Conservation (phyloP, 1,140 invertebrate species). For the Capitella teleta region DNA sequence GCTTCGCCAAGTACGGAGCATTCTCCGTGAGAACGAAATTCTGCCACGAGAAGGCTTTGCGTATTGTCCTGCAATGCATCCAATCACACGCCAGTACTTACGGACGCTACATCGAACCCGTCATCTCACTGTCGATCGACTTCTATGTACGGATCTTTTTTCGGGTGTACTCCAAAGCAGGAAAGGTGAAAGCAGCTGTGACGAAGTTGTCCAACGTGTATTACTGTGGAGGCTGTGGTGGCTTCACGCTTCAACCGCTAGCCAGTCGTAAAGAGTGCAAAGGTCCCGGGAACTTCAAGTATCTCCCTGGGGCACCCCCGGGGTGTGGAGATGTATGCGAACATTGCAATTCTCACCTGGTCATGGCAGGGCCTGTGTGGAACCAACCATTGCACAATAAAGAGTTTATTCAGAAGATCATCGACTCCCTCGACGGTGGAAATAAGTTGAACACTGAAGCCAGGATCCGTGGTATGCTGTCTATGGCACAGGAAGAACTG, state of each 20-base stretch:
- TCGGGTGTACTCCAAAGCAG: slow-evolving; percentile 62
- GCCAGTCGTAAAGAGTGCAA: slow-evolving; percentile 46
- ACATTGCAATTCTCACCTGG: slow-evolving; percentile 62
- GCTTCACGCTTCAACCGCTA: slow-evolving; percentile 62
- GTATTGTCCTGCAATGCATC: slow-evolving; percentile 83
- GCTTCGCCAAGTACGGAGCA: slow-evolving; percentile 86
- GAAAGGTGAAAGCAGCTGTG: slow-evolving; percentile 62
- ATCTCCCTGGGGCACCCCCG: slow-evolving; percentile 55
- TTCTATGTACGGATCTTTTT: slow-evolving; percentile 97
- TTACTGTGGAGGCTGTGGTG: slow-evolving; percentile 79
- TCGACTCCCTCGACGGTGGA: slow-evolving; percentile 31
- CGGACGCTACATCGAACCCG: slow-evolving; percentile 79
- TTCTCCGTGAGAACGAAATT: slow-evolving; percentile 72
- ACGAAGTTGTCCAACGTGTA: slow-evolving; percentile 75
- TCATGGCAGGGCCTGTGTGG: slow-evolving; percentile 92
- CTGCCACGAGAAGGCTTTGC: slow-evolving; percentile 92
- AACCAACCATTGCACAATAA: slow-evolving; percentile 67
- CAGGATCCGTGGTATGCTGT: slow-evolving; percentile 55
- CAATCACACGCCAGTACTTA: slow-evolving; percentile 85
- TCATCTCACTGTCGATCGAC: slow-evolving; percentile 85
- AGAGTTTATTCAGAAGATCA: slow-evolving; percentile 57
- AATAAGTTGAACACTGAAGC: slow-evolving; percentile 51
- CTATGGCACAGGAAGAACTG: slow-evolving; percentile 57
- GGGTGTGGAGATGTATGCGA: slow-evolving; percentile 56
- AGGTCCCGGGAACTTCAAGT: slow-evolving; percentile 45